These are phyloP conservation scores for Meandrusa payeni DNA, from an alignment of 2,888 invertebrate genomes.

Conservation along the genomic window DNA sequence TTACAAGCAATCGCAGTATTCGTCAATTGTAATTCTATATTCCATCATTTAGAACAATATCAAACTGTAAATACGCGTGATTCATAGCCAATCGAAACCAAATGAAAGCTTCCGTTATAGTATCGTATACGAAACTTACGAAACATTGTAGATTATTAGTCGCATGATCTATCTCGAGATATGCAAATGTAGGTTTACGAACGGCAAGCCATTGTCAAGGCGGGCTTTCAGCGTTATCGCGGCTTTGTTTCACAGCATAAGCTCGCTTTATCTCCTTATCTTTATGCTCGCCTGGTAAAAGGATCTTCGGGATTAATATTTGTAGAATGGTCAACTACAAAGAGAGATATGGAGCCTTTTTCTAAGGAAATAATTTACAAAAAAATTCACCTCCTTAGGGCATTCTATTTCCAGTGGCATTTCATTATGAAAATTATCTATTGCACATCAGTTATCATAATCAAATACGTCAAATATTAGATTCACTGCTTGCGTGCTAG, in stretches of 20 bases:
- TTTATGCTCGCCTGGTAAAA: constrained; percentile 17
- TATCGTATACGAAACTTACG: constrained; percentile 18
- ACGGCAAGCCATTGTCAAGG: constrained; percentile 18
- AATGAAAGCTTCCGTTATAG: constrained; percentile 9
- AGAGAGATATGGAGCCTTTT: no score
- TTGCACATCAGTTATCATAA: no score
- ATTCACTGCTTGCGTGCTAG: no score
- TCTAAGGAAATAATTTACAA: no score
- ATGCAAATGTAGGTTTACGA: constrained; percentile 30
- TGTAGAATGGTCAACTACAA: not conserved
- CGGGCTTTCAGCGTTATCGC: constrained; percentile 25
- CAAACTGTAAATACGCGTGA: constrained; percentile 8
- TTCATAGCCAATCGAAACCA: constrained; percentile 8
- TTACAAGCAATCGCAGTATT: no score
- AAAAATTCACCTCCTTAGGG: no score
- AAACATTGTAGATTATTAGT: constrained; percentile 7
- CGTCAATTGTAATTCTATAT: not conserved
- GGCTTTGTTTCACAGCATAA: constrained; percentile 24
- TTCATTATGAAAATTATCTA: no score
- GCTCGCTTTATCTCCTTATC: constrained; percentile 15
- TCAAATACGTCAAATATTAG: no score
- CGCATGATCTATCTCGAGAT: constrained; percentile 21
- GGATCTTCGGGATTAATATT: constrained; percentile 1
- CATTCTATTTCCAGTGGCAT: no score
- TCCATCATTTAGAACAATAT: not conserved